Conservation (phyloP, 2,797 vertebrate genomes). For the Scolopax rusticola region DNA sequence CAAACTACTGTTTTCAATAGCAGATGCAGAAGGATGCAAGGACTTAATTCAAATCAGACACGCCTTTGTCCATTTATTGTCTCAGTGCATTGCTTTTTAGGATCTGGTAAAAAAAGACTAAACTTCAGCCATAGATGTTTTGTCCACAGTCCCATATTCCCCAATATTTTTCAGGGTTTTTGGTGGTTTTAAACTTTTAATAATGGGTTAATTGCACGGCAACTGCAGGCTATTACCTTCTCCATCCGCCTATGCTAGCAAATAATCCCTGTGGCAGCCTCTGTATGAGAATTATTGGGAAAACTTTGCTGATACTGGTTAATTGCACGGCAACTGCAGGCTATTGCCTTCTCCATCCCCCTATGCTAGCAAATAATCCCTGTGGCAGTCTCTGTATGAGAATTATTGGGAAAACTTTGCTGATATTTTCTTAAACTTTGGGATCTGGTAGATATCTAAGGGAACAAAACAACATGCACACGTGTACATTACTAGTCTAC, state of each 20-base stretch:
- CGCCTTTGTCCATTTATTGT: neutral
- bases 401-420: neutral
- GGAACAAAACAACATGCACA: neutral
- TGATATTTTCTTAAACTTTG: neutral
- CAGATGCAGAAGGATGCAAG: neutral
- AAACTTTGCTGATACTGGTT: neutral
- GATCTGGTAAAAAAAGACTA: neutral
- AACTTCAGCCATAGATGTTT: neutral
- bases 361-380: neutral
- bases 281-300: neutral
- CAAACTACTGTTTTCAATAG: neutral
- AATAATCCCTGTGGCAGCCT: neutral
- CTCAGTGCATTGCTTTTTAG: neutral
- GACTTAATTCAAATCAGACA: neutral
- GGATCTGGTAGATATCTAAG: neutral
- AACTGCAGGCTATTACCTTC: neutral
- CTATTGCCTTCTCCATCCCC: neutral
- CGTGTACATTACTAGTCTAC: neutral
- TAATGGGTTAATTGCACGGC: neutral
- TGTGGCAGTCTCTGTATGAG: neutral
- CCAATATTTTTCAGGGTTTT: neutral
- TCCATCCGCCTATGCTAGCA: neutral
- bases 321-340: neutral
- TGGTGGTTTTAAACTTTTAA: neutral
- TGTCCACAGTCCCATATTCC: neutral